Conservation (phyloP, 2,797 vertebrate genomes). For the Channa striata region DNA sequence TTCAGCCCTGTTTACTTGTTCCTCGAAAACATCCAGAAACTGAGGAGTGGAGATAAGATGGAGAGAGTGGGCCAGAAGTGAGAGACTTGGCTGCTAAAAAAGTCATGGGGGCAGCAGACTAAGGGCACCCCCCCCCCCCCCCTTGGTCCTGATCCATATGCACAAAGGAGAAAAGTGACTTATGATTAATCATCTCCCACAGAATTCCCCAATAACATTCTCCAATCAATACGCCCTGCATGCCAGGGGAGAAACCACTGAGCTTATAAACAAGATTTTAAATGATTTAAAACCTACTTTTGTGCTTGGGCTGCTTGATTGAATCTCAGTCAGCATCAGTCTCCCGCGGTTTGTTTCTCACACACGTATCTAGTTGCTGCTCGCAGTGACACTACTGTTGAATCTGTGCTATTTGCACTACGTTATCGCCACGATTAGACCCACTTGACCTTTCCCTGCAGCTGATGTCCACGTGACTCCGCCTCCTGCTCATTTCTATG, state of each 20-base stretch:
- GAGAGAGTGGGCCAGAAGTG: conserved; percentile 20
- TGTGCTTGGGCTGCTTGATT: conserved; percentile 10
- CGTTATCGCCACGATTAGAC: conserved; percentile 51
- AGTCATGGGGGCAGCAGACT: conserved; percentile 49
- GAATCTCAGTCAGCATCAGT: conserved; percentile 29
- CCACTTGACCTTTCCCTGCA: conserved; percentile 69
- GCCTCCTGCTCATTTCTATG: conserved; percentile 49
- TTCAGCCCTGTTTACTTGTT: conserved; percentile 41
- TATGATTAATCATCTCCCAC: conserved; percentile 70
- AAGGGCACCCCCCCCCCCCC: conserved; percentile 35
- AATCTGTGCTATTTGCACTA: conserved; percentile 33
- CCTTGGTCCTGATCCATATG: conserved; percentile 50
- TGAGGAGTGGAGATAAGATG: conserved; percentile 43
- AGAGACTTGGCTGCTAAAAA: conserved; percentile 51
- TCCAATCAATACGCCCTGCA: conserved; percentile 53
- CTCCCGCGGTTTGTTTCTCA: conserved; percentile 3
- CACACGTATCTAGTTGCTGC: conserved; percentile 29
- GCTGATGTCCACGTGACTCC: conserved; percentile 53
- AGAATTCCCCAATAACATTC: conserved; percentile 52
- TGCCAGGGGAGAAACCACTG: conserved; percentile 42
- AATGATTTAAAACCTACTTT: conserved; percentile 35
- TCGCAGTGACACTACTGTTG: conserved; percentile 34
- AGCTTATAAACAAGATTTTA: conserved; percentile 31
- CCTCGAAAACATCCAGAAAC: conserved; percentile 39
- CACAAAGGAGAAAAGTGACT: conserved; percentile 55